Evolutionary conservation across 2,888 invertebrate genomes (phyloP).

Genomic region (Dioctria rufipes): DNA sequence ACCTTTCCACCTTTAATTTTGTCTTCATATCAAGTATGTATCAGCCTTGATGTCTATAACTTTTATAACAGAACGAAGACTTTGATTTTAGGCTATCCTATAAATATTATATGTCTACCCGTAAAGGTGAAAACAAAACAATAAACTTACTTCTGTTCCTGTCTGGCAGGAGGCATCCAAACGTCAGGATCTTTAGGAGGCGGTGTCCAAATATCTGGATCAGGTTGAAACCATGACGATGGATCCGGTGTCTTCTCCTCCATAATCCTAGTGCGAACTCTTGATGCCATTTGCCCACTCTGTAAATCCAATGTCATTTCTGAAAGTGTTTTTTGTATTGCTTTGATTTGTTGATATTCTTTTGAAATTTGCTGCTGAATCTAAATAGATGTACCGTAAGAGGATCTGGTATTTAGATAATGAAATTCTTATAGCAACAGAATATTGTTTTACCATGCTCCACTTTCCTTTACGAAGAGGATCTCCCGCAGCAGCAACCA

Average conservation of each 20-base stretch:
- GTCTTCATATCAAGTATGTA: no score
- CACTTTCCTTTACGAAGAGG: conserved; percentile 88
- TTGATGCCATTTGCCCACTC: conserved; percentile 72
- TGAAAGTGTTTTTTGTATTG: conserved; percentile 71
- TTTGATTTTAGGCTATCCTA: neutral
- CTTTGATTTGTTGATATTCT: conserved; percentile 93
- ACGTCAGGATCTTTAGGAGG: conserved; percentile 83
- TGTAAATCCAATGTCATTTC: conserved; percentile 71
- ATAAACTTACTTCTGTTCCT: conserved; percentile 80
- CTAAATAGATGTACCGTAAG: conserved; percentile 70
- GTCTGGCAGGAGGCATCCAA: conserved; percentile 90
- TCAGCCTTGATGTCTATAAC: no score
- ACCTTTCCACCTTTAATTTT: no score
- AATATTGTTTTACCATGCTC: conserved; percentile 80
- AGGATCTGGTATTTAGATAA: neutral
- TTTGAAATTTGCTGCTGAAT: conserved; percentile 89
- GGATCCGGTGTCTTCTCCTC: conserved; percentile 67
- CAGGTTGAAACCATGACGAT: conserved; percentile 75
- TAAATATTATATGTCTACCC: no score
- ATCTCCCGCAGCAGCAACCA: conserved; percentile 85
- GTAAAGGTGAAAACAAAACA: no score
- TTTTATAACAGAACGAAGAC: no score
- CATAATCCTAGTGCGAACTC: conserved; percentile 63
- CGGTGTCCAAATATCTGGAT: conserved; percentile 86
- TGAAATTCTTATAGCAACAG: neutral